Percentiles rank a stretch among this genome's conserved stretches.
Evolutionary conservation across 2,888 invertebrate genomes (phyloP).

Genomic region (Andrena fulva): DNA sequence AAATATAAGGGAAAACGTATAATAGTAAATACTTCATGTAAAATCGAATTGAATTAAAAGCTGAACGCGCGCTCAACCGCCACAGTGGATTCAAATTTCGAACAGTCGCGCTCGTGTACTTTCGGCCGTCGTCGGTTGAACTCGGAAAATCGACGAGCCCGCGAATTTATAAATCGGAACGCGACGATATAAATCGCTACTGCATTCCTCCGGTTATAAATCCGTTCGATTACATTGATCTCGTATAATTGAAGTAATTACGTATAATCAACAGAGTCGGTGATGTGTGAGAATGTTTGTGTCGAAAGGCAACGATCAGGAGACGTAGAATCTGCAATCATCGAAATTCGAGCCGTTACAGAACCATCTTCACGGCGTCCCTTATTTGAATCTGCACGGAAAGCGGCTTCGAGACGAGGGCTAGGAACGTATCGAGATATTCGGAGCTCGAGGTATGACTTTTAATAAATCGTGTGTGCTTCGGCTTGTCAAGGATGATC

Average conservation of each 20-base stretch:
- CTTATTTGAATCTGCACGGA: slow-evolving; percentile 15
- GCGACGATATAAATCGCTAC: slow-evolving; percentile 1
- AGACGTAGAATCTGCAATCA: slow-evolving; percentile 2
- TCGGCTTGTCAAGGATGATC: not conserved
- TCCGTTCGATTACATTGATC: not conserved
- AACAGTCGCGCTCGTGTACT: slow-evolving; percentile 7
- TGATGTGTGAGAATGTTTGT: not conserved
- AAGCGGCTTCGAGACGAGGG: not conserved
- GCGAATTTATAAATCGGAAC: not conserved
- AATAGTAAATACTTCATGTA: not conserved
- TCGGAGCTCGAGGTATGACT: not conserved
- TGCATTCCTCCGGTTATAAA: not conserved
- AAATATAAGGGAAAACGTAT: slow-evolving; percentile 16
- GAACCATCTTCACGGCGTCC: not conserved
- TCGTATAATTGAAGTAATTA: slow-evolving; percentile 8
- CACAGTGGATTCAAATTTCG: slow-evolving; percentile 2
- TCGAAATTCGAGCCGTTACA: not conserved
- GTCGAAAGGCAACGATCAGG: slow-evolving; percentile 31
- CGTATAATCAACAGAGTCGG: slow-evolving; percentile 7
- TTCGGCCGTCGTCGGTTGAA: not conserved
- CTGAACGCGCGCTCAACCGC: not conserved
- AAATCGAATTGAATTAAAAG: slow-evolving; percentile 19
- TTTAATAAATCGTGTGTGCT: not conserved
- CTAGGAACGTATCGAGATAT: not conserved
- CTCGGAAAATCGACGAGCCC: not conserved